Evolutionary conservation across 2,113 vertebrate genomes (phyloP), one percentile per base, ranked within the genome.

Genomic region (Cyprinodon brontotheroides): DNA sequence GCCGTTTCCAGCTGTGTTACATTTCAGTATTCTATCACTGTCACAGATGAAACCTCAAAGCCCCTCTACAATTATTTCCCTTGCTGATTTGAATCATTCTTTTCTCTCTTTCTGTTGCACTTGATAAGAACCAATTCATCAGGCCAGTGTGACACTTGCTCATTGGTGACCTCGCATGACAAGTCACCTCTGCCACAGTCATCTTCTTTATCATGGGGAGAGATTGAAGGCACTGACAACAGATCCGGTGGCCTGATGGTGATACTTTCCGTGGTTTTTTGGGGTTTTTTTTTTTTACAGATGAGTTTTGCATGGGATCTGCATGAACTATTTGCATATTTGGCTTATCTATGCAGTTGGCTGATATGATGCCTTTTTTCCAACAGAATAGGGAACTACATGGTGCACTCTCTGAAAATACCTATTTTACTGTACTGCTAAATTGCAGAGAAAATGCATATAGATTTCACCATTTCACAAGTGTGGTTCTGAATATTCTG

Each of bases 1-100:
- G 66, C 50, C 70, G 1, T 72, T 82, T 86, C 67, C 45, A 81
- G 61, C 68, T 80, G 69, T 10, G 3, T 20, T 13, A 1, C 65
- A 47, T 36, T 73, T 82, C 43, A 62, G 40, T 64, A 41, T 53
- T 86, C 74, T 29, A 62, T 86, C 57, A 59, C 68, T 82, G 81
- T 81, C 80, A 74, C 64, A 80, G 17, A 71, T 68, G 68, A 78
- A 88, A 70, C 79, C 80, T 72, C 85, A 81, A 67, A 88, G 81
- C 68, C 84, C 87, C 87, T 78, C 29, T 61, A 87, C 79, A 88
- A 89, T 90, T 78, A 85, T 68, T 74, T 74, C 29, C 87, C 70
- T 79, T 64, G 48, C 74, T 88, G 81, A 86, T 89, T 75, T 57
- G n/a, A 70, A 79, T 78, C 79, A 43, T 80, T 79, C 41, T 8